phyloP scores from a whole-genome alignment of 2,113 vertebrate species.

The Piaya cayana region DNA sequence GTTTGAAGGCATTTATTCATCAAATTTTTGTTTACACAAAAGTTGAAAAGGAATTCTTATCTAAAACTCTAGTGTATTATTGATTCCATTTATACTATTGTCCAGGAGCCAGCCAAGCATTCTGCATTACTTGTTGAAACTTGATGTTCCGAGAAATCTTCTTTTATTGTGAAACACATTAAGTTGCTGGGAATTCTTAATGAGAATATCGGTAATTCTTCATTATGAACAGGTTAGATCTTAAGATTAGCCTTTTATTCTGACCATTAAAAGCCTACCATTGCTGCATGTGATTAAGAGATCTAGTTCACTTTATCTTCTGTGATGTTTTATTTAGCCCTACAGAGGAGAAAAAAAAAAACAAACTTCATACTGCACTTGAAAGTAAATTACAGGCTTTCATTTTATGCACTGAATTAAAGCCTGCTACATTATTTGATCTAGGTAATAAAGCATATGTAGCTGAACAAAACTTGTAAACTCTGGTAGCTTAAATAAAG shows the following conservation, averaged over 20 bases:
- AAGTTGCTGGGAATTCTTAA: constrained; percentile 22
- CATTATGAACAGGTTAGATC: not conserved
- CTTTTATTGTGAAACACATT: not conserved
- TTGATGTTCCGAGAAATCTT: not conserved
- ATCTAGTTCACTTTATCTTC: constrained; percentile 34
- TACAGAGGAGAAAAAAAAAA: constrained; percentile 47
- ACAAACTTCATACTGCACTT: constrained; percentile 33
- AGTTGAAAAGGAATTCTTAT: not conserved
- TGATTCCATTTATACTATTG: not conserved
- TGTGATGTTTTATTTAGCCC: constrained; percentile 53
- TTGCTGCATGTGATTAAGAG: constrained; percentile 20
- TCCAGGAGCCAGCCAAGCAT: not conserved
- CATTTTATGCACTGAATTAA: constrained; percentile 62
- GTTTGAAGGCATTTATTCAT: not conserved
- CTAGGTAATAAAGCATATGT: constrained; percentile 38
- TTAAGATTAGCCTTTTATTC: constrained; percentile 37
- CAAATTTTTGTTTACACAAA: not conserved
- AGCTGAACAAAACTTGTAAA: constrained; percentile 55
- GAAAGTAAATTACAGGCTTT: constrained; percentile 63
- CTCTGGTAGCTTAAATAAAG: not conserved
- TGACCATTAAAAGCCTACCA: constrained; percentile 17
- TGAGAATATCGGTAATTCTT: constrained; percentile 22
- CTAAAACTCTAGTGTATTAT: not conserved
- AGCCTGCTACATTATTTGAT: constrained; percentile 43
- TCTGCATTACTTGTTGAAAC: not conserved